A percentile compares a stretch with the other conserved stretches of the same genome.
Conservation (phyloP, 2,797 vertebrate genomes). For the Sternotherus odoratus region DNA sequence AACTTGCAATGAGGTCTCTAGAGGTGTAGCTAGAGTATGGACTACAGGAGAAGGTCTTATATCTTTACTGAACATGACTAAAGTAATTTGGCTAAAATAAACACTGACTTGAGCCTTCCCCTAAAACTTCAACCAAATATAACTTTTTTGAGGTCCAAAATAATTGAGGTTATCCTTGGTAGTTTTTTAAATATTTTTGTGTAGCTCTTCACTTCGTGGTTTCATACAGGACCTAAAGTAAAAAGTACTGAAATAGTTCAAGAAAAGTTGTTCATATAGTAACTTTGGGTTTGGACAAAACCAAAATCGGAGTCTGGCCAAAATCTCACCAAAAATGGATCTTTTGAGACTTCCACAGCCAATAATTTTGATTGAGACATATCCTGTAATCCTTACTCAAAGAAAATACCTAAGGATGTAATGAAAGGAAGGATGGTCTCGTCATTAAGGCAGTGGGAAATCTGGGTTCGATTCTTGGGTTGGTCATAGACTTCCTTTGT, state of each 20-base stretch:
- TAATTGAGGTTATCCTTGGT: neutral
- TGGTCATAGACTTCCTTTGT: neutral
- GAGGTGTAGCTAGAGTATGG: slow-evolving; percentile 24
- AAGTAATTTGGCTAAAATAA: slow-evolving; percentile 34
- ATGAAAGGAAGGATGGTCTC: neutral
- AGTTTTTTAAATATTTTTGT: neutral
- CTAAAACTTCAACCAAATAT: neutral
- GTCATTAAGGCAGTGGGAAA: neutral
- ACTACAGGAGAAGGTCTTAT: neutral
- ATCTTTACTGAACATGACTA: slow-evolving; percentile 13
- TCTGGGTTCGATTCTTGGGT: neutral
- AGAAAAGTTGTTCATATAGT: accelerated
- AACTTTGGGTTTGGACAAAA: neutral
- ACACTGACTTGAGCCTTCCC: neutral
- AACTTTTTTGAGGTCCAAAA: neutral
- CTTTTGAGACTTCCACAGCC: neutral
- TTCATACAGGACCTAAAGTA: neutral
- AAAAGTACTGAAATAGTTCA: neutral
- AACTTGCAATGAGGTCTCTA: neutral
- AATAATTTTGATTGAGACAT: neutral
- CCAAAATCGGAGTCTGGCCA: neutral
- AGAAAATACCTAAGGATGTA: neutral
- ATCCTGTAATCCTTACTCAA: neutral
- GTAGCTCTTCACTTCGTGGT: neutral
- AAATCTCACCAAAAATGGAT: neutral